Evolutionary conservation across 2,888 invertebrate genomes (phyloP).

Genomic region (Hypolimnas misippus): DNA sequence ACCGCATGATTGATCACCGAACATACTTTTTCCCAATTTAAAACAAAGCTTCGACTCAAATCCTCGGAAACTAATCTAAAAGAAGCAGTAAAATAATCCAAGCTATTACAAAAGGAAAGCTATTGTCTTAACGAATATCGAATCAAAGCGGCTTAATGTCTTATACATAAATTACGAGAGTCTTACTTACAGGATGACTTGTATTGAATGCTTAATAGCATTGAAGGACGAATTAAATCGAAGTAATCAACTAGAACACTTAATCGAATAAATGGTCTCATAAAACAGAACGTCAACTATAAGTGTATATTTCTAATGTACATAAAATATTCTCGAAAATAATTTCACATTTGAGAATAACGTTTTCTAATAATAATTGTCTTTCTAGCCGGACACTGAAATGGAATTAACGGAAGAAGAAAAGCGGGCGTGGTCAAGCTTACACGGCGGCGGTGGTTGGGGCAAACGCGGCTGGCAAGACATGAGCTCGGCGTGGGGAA

Average conservation of each 20-base stretch:
- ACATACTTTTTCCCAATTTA: conserved; percentile 26
- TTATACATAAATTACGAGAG: conserved; percentile 31
- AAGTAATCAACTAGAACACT: conserved; percentile 5
- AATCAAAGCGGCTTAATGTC: conserved; percentile 31
- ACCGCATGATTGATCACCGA: conserved; percentile 19
- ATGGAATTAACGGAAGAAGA: conserved; percentile 81
- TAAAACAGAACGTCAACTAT: background rate
- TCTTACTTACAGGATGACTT: conserved; percentile 12
- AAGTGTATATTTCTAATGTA: background rate
- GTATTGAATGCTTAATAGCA: conserved; percentile 1
- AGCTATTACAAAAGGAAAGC: conserved; percentile 18
- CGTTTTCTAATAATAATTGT: conserved; percentile 1
- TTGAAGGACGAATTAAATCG: background rate
- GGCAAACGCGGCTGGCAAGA: conserved; percentile 85
- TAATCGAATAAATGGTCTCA: background rate
- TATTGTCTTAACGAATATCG: conserved; percentile 24
- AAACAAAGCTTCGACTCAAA: conserved; percentile 22
- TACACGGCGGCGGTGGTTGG: conserved; percentile 84
- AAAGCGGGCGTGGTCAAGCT: conserved; percentile 85
- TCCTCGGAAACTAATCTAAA: conserved; percentile 25
- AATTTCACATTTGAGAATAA: too few species aligned
- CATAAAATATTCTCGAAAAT: too few species aligned
- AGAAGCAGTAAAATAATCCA: conserved; percentile 27
- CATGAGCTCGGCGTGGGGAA: conserved; percentile 82
- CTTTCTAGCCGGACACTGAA: conserved; percentile 67